Evolutionary conservation across 2,797 vertebrate genomes (phyloP), one percentile per base, ranked within the genome.

Genomic region (Siniperca undulata): DNA sequence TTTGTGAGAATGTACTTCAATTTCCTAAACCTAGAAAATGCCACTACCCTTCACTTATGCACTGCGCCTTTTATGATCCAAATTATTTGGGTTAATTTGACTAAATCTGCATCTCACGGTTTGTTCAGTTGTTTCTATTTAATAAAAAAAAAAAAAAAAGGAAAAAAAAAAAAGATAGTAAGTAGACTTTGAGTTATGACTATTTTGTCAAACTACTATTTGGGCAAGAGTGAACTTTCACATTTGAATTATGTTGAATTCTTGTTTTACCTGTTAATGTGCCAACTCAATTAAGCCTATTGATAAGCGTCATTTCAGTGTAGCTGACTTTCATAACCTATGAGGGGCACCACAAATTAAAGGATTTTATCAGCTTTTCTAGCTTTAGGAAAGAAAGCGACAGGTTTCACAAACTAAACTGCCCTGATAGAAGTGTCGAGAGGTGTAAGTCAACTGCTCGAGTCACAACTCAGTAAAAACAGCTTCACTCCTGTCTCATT

Each of bases 401-500:
- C 64, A 20, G 20, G 8, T 46, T 24, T 55, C 1, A 42, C 34
- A 19, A 48, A 58, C 6, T 19, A 0, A 56, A 24, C 48, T 65
- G 65, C 38, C 48, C 55, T 36, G 38, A 2, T 48, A 2, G 74
- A 22, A 40, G 17, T 9, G 36, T 67, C 38, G 2, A 38, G 56
- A 71, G 38, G 48, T 24, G 34, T 3, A n/a, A 27, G 20, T 52
- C 36, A 12, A 14, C 14, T 6, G 10, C 48, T 44, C 1, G 2
- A 48, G n/a, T 44, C 55, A 30, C 34, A 46, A 34, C 48, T 50
- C 59, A 0, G 30, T 61, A n/a, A 67, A 40, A 60, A 73, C 12
- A 36, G 72, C 27, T 74, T 90, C 75, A 52, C 78, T 74, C 70
- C 55, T 67, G 77, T 77, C 81, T 46, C 20, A 68, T 42, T 82